These are phyloP conservation scores for Rhinopomastus cyanomelas DNA, from an alignment of 2,113 vertebrate species.

Conservation along the genomic window DNA sequence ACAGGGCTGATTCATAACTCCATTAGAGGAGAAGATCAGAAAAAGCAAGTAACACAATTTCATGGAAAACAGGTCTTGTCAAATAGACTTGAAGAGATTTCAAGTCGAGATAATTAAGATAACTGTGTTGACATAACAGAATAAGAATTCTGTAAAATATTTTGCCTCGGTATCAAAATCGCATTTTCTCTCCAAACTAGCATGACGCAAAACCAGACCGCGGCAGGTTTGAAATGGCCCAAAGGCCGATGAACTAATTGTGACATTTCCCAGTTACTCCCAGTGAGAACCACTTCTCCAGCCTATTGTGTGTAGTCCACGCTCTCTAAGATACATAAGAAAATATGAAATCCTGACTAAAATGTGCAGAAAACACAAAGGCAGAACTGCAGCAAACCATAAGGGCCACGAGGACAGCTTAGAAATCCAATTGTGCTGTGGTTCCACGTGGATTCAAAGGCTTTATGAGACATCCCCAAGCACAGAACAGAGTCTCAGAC, in stretches of 20 bases:
- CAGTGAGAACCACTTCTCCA: neutral
- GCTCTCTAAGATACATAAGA: neutral
- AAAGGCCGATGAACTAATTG: neutral
- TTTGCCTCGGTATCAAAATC: conserved; percentile 15
- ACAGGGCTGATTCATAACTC: conserved; percentile 14
- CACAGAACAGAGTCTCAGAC: neutral
- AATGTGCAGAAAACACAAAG: conserved; percentile 27
- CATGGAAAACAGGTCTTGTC: conserved; percentile 43
- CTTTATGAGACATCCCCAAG: neutral
- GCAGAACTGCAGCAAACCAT: conserved; percentile 9
- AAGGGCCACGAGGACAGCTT: neutral
- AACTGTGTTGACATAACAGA: conserved; percentile 49
- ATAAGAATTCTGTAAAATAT: conserved; percentile 25
- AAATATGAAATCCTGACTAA: conserved; percentile 19
- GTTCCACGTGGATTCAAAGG: neutral
- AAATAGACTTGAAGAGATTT: conserved; percentile 52
- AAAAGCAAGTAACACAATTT: conserved; percentile 42
- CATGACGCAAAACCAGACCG: neutral
- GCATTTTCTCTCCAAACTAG: conserved; percentile 14
- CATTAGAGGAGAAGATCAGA: conserved; percentile 24
- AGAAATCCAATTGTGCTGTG: neutral
- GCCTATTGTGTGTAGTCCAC: neutral
- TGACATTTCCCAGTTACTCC: neutral
- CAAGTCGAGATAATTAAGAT: conserved; percentile 38
- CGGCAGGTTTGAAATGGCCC: neutral